Evolutionary conservation across 1,140 invertebrate species (phyloP).

Genomic region (Batillaria attramentaria): DNA sequence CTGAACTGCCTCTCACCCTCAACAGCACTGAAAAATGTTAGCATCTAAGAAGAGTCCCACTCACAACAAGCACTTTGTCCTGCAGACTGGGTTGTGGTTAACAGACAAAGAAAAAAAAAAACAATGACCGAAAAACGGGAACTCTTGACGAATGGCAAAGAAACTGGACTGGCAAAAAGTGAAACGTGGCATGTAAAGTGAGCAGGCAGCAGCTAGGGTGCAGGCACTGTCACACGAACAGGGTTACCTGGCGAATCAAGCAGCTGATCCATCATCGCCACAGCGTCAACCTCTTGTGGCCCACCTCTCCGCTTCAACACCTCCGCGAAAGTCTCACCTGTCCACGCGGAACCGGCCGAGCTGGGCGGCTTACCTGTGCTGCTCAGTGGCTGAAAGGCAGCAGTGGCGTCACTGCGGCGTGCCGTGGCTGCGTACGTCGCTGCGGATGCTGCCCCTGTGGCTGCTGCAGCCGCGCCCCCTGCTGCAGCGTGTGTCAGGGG

Average conservation of each 20-base stretch:
- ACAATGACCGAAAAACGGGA: too few species aligned
- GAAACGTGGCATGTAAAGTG: too few species aligned
- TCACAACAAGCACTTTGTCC: too few species aligned
- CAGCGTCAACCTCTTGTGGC: conserved; percentile 48
- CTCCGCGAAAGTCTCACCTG: conserved; percentile 59
- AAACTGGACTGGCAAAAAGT: too few species aligned
- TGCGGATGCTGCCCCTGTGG: conserved; percentile 2
- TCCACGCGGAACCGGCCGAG: conserved; percentile 36
- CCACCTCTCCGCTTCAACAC: conserved; percentile 55
- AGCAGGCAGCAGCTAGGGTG: too few species aligned
- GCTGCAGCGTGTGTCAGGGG: conserved; percentile 53
- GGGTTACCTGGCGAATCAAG: conserved; percentile 47
- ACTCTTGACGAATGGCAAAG: too few species aligned
- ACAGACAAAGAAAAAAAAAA: too few species aligned
- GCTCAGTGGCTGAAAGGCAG: conserved; percentile 31
- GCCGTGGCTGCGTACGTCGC: conserved; percentile 43
- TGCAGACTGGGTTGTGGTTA: too few species aligned
- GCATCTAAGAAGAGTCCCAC: too few species aligned
- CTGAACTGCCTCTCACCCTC: too few species aligned
- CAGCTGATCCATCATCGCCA: conserved; percentile 54
- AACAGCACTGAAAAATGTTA: too few species aligned
- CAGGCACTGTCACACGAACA: too few species aligned
- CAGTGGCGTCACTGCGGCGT: conserved; percentile 36
- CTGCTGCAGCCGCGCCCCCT: conserved; percentile 34
- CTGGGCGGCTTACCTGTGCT: conserved; percentile 60